These are phyloP conservation scores for Falco biarmicus DNA, from an alignment of 2,797 vertebrate genomes.

Conservation along the genomic window DNA sequence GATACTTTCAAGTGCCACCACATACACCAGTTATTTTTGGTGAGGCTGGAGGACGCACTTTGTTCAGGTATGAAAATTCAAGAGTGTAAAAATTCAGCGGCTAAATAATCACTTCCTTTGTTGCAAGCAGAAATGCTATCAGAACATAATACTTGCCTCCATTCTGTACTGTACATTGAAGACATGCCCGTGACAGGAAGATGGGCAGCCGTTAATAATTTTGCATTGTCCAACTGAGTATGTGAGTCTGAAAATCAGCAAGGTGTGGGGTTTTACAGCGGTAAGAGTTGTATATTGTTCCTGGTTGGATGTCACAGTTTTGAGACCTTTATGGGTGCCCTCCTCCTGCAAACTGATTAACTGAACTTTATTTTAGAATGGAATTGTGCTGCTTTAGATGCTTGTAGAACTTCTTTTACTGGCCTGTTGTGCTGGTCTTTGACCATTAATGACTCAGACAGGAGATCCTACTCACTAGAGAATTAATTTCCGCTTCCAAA, in stretches of 20 bases:
- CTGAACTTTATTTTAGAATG: background rate
- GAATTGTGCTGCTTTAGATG: background rate
- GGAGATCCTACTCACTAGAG: background rate
- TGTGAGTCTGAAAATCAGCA: background rate
- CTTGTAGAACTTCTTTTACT: background rate
- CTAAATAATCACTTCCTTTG: background rate
- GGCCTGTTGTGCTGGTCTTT: background rate
- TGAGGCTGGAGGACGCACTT: conserved; percentile 95
- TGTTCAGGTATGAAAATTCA: conserved; percentile 87
- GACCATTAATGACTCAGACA: background rate
- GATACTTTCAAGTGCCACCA: conserved; percentile 98
- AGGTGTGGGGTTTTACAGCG: background rate
- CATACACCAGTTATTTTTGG: conserved; percentile 98
- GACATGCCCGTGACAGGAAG: background rate
- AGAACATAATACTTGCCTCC: background rate
- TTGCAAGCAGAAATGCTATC: background rate
- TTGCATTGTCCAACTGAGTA: background rate
- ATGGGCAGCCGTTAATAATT: background rate
- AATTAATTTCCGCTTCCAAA: background rate
- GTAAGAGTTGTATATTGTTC: background rate
- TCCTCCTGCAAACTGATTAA: background rate
- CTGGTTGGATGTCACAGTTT: background rate
- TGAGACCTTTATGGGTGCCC: background rate
- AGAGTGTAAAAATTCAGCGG: background rate
- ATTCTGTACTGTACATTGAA: background rate